Evolutionary conservation across 2,113 vertebrate species (phyloP).

Genomic region (Chroicocephalus ridibundus): DNA sequence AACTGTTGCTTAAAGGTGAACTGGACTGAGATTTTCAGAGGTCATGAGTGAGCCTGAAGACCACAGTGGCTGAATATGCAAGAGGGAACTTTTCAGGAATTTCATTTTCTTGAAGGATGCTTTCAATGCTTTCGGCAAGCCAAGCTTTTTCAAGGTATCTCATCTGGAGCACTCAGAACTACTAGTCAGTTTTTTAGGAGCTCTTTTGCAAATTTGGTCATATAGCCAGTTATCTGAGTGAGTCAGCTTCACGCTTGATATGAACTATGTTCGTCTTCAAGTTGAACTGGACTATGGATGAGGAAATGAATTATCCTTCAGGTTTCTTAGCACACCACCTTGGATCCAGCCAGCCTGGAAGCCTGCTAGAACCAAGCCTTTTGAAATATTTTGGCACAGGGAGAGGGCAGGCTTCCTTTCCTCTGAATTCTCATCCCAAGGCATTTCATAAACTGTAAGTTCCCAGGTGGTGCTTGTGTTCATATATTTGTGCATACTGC

Average conservation of each 20-base stretch:
- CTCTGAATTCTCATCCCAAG: background rate
- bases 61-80: background rate
- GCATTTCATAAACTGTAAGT: background rate
- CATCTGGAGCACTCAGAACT: background rate
- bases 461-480: background rate
- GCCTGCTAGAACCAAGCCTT: background rate
- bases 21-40: background rate
- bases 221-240: background rate
- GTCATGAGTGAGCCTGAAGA: background rate
- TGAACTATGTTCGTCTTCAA: background rate
- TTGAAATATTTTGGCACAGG: background rate
- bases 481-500: background rate
- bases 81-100: background rate
- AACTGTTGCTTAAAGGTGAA: background rate
- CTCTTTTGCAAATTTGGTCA: background rate
- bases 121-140: background rate
- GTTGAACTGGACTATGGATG: background rate
- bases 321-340: background rate
- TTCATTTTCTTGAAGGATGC: background rate
- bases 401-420: background rate
- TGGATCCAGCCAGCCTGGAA: background rate
- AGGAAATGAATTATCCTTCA: background rate
- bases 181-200: background rate
- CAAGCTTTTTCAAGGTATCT: background rate
- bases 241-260: background rate